These are phyloP conservation scores for Solenopsis invicta DNA, from an alignment of 1,140 invertebrate genomes.

Conservation along the genomic window DNA sequence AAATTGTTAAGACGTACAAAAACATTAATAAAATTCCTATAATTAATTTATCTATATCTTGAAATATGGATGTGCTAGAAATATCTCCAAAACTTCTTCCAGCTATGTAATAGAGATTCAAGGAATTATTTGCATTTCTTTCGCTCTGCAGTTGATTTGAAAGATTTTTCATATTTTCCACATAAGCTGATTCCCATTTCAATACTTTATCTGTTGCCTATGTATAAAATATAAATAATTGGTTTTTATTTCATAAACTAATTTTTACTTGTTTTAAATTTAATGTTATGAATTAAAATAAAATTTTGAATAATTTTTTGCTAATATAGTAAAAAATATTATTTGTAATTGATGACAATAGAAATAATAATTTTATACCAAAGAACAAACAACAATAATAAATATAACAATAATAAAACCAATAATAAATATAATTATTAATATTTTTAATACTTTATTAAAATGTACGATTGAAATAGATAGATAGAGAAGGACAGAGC, in stretches of 20 bases:
- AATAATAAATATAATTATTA: conserved; percentile 1
- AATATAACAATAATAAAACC: not conserved
- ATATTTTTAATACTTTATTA: conserved; percentile 35
- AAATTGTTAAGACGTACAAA: conserved; percentile 91
- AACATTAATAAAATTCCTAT: conserved; percentile 91
- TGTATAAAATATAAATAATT: conserved; percentile 41
- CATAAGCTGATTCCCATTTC: conserved; percentile 90
- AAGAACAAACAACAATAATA: conserved; percentile 7
- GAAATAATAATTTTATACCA: not conserved
- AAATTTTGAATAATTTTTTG: not conserved
- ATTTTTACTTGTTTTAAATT: conserved; percentile 22
- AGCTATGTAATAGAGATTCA: conserved; percentile 89
- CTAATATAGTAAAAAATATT: not conserved
- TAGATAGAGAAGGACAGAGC: too few species aligned
- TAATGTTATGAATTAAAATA: not conserved
- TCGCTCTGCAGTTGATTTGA: conserved; percentile 56
- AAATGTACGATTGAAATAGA: too few species aligned
- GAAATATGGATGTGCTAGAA: conserved; percentile 90
- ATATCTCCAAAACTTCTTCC: conserved; percentile 92
- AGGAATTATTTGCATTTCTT: conserved; percentile 74
- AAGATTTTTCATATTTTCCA: conserved; percentile 86
- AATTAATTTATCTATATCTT: conserved; percentile 91
- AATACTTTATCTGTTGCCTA: conserved; percentile 89
- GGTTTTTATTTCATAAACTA: conserved; percentile 1
- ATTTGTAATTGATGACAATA: not conserved